Evolutionary conservation across 2,888 invertebrate species (phyloP).

Genomic region (Diachrysia chrysitis): DNA sequence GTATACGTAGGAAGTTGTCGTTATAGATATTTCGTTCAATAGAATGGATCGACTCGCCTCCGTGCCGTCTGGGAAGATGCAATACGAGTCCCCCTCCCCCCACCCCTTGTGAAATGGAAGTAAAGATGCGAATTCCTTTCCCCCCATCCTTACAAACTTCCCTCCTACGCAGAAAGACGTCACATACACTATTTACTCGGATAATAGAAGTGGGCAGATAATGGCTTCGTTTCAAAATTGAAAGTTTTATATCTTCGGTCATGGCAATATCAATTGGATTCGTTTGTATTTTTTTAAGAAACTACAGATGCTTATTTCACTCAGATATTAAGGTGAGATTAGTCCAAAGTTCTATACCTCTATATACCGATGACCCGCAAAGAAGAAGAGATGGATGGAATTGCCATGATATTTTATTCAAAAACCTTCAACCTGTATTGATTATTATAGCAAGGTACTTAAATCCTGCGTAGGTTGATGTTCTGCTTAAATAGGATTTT

Average conservation of each 20-base stretch:
- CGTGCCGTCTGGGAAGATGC: constrained; percentile 70
- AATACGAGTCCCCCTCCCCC: constrained; percentile 53
- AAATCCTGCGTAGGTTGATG: neutral
- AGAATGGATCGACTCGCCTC: constrained; percentile 64
- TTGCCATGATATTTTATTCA: neutral
- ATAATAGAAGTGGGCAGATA: constrained; percentile 55
- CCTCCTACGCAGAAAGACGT: constrained; percentile 62
- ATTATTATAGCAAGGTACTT: neutral
- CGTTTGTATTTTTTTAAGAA: constrained; percentile 6
- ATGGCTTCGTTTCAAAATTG: constrained; percentile 37
- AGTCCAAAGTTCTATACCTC: neutral
- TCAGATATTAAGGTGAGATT: neutral
- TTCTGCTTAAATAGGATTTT: neutral
- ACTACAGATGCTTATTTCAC: neutral
- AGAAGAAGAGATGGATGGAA: neutral
- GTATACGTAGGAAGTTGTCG: constrained; percentile 20
- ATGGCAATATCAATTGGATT: constrained; percentile 25
- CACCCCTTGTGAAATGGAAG: constrained; percentile 50
- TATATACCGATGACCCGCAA: neutral
- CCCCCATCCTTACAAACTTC: constrained; percentile 53
- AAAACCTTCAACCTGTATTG: constrained; percentile 2
- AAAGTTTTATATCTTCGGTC: constrained; percentile 39
- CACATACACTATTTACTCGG: constrained; percentile 50
- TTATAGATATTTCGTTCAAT: constrained; percentile 59
- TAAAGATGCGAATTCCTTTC: constrained; percentile 66